phyloP scores from a whole-genome alignment of 2,113 vertebrate genomes.

The Actinemys pallida region DNA sequence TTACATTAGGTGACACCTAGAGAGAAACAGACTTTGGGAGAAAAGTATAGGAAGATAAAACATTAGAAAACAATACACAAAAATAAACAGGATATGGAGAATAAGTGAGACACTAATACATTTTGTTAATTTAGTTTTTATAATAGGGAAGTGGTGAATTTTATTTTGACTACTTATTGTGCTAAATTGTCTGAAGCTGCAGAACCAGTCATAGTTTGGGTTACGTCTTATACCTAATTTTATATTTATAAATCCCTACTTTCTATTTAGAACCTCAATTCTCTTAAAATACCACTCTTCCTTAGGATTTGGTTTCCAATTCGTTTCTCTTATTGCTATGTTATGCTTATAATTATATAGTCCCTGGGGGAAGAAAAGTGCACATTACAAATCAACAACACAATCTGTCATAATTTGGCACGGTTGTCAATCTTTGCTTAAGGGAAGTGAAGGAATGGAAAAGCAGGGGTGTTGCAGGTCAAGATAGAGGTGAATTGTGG shows the following conservation, averaged over 20 bases:
- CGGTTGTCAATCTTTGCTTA: conserved; percentile 27
- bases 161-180: not conserved
- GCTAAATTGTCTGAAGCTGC: not conserved
- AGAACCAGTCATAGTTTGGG: not conserved
- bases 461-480: conserved; percentile 14
- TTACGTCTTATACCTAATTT: not conserved
- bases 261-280: not conserved
- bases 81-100: accelerated
- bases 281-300: not conserved
- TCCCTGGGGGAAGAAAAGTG: not conserved
- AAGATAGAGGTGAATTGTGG: conserved; percentile 21
- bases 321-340: conserved; percentile 43
- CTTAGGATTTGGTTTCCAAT: not conserved
- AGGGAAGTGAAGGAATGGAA: conserved; percentile 4
- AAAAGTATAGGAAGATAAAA: not conserved
- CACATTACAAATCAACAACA: conserved; percentile 12
- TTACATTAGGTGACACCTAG: not conserved
- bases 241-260: not conserved
- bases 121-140: not conserved
- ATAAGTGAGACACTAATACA: not conserved
- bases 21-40: not conserved
- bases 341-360: conserved; percentile 19
- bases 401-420: conserved; percentile 45
- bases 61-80: not conserved
- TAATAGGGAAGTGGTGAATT: not conserved